Conservation (phyloP, 2,888 invertebrate genomes). For the Acleris sparsana region DNA sequence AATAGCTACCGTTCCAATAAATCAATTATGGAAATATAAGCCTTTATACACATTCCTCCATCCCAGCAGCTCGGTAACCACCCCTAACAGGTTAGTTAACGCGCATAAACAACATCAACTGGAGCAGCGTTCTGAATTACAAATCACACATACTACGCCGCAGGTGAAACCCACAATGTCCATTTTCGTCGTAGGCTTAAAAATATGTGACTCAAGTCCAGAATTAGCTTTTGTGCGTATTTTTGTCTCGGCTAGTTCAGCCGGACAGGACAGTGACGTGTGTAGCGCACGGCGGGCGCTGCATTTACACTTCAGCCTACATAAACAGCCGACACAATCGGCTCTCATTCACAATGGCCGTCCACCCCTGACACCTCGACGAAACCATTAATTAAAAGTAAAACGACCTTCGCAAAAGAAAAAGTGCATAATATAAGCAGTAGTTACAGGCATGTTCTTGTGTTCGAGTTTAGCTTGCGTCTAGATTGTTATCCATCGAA, state of each 20-base stretch:
- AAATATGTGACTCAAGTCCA: slow-evolving; percentile 27
- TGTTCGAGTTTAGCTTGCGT: slow-evolving; percentile 54
- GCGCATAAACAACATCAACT: slow-evolving; percentile 37
- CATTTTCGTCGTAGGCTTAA: slow-evolving; percentile 35
- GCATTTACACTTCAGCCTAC: slow-evolving; percentile 19
- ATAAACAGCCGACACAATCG: slow-evolving; percentile 31
- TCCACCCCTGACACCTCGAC: slow-evolving; percentile 31
- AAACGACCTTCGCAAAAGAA: slow-evolving; percentile 38
- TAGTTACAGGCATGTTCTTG: slow-evolving; percentile 64
- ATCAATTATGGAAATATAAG: slow-evolving; percentile 1
- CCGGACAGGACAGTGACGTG: slow-evolving; percentile 17
- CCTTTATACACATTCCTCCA: not conserved
- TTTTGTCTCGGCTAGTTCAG: slow-evolving; percentile 26
- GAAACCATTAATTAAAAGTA: slow-evolving; percentile 32
- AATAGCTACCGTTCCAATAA: slow-evolving; percentile 5
- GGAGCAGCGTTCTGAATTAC: slow-evolving; percentile 36
- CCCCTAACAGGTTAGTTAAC: slow-evolving; percentile 35
- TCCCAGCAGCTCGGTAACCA: slow-evolving; percentile 14
- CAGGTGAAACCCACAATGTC: slow-evolving; percentile 35
- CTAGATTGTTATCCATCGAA: slow-evolving; percentile 64
- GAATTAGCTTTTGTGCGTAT: slow-evolving; percentile 33
- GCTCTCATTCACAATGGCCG: slow-evolving; percentile 28
- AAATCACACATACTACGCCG: slow-evolving; percentile 33
- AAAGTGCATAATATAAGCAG: slow-evolving; percentile 55
- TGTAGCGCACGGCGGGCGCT: slow-evolving; percentile 13